These are phyloP conservation scores for Dolichomitus sp. DNA, from an alignment of 2,888 invertebrate genomes.

Conservation along the genomic window DNA sequence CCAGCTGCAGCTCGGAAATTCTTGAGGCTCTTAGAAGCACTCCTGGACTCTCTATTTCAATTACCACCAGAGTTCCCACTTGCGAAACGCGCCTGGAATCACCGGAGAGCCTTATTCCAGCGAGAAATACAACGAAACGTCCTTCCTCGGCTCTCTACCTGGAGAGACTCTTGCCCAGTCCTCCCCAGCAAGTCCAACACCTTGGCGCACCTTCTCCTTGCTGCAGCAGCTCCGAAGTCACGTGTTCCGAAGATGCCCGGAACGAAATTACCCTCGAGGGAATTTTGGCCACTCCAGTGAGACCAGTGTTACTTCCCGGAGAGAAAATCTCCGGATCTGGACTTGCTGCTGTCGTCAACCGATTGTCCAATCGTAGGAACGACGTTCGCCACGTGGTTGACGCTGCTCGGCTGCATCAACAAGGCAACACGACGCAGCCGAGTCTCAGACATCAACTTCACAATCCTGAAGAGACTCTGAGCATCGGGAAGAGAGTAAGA, in stretches of 20 bases:
- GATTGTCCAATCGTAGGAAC: constrained; percentile 82
- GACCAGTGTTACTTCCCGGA: neutral
- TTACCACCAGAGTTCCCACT: constrained; percentile 75
- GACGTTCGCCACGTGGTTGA: constrained; percentile 30
- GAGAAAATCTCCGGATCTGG: constrained; percentile 53
- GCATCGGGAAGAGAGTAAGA: neutral
- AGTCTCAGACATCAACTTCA: neutral
- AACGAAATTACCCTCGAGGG: constrained; percentile 85
- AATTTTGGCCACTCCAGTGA: constrained; percentile 70
- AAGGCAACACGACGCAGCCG: neutral
- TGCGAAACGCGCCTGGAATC: constrained; percentile 70
- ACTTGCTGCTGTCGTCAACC: constrained; percentile 54
- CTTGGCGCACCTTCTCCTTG: constrained; percentile 19
- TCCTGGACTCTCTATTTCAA: constrained; percentile 81
- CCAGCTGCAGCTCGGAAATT: constrained; percentile 75
- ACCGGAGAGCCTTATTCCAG: constrained; percentile 70
- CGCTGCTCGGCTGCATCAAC: constrained; percentile 1
- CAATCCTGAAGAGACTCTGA: neutral
- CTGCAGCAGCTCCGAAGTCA: constrained; percentile 84
- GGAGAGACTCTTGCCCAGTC: constrained; percentile 90
- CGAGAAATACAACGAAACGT: constrained; percentile 64
- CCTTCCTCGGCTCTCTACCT: constrained; percentile 41
- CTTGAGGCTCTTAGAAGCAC: constrained; percentile 81
- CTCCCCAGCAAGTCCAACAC: constrained; percentile 83
- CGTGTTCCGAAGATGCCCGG: constrained; percentile 92